phyloP scores from a whole-genome alignment of 2,113 vertebrate genomes.

The Andinoacara biseriatus region DNA sequence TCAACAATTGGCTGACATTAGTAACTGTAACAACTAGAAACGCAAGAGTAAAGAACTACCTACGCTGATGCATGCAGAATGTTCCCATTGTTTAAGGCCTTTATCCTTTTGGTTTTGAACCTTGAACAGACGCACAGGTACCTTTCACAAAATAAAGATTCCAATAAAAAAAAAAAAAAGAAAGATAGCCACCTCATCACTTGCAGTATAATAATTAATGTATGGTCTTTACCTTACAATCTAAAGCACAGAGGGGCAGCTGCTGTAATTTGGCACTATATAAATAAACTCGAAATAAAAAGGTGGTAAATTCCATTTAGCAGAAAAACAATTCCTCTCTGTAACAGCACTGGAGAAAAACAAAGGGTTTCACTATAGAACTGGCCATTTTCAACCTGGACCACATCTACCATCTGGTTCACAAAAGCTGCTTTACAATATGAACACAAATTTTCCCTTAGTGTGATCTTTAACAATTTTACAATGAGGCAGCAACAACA shows the following conservation, averaged over 20 bases:
- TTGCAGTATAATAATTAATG: not conserved
- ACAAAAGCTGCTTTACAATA: not conserved
- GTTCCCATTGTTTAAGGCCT: not conserved
- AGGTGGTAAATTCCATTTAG: not conserved
- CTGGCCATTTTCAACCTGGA: not conserved
- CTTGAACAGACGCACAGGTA: slow-evolving; percentile 20
- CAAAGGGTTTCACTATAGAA: not conserved
- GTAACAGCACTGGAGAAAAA: not conserved
- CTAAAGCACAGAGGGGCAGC: no score
- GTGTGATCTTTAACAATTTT: not conserved
- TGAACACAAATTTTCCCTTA: not conserved
- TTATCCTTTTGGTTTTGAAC: slow-evolving; percentile 9
- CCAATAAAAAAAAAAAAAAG: not conserved
- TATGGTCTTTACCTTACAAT: no score
- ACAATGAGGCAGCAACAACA: not conserved
- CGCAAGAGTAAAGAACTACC: no score
- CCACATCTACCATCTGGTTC: not conserved
- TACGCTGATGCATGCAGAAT: not conserved
- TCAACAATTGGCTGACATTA: not conserved
- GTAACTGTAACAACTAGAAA: not conserved
- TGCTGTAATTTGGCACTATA: no score
- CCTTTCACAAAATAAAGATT: slow-evolving; percentile 25
- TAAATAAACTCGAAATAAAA: no score
- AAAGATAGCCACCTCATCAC: not conserved
- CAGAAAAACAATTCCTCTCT: not conserved